These are phyloP conservation scores for Eclectus roratus DNA, from an alignment of 2,113 vertebrate species.

Conservation along the genomic window DNA sequence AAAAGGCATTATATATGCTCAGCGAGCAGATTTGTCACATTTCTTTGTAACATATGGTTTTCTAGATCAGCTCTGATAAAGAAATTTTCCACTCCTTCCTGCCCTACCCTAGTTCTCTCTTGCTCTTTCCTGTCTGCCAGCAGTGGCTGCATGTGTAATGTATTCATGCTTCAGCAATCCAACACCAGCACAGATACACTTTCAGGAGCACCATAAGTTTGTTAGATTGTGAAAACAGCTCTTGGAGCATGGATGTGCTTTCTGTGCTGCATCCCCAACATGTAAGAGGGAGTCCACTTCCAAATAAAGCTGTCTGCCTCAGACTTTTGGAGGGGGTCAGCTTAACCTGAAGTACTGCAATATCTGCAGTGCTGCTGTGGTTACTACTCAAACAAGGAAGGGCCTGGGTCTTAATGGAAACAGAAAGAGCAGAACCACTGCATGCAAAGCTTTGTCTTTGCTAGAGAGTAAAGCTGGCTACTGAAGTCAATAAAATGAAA, in stretches of 20 bases:
- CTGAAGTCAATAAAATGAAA: neutral
- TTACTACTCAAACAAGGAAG: neutral
- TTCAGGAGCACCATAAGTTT: neutral
- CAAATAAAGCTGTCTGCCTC: neutral
- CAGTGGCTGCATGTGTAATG: neutral
- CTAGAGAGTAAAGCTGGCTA: neutral
- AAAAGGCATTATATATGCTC: neutral
- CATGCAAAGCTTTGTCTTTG: neutral
- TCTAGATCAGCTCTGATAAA: neutral
- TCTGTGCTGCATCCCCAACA: neutral
- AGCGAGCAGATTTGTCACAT: neutral
- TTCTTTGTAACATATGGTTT: neutral
- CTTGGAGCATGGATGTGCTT: neutral
- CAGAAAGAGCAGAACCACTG: neutral
- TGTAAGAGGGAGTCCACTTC: neutral
- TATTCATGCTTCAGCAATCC: neutral
- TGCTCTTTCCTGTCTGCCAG: neutral
- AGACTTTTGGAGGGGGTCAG: neutral
- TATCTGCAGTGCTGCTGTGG: rapidly evolving
- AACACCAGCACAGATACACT: neutral
- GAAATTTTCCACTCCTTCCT: neutral
- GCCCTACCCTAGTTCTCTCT: neutral
- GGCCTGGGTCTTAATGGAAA: neutral
- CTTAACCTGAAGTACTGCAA: neutral
- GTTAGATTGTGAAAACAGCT: neutral